Base-by-base conservation (phyloP, 2,797 vertebrate species). In the Syndactyla subalaris region DNA sequence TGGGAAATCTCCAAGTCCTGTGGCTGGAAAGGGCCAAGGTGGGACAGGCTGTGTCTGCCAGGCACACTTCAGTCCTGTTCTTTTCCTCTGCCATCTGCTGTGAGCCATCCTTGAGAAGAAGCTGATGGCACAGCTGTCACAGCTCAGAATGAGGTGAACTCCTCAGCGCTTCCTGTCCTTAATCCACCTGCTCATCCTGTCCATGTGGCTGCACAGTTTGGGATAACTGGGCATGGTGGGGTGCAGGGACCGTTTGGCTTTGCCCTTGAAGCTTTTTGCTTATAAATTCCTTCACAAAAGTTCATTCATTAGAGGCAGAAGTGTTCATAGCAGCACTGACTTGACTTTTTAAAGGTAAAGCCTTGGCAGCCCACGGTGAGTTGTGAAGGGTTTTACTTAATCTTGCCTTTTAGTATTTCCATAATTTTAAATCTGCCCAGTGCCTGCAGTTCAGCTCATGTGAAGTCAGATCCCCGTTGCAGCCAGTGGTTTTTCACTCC, bases 1-100 rank as follows among this genome's bases (percentile, higher is more conserved):
- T 1, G 0, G 41, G 55, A 36, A 59, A 38, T 46, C 6, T 2
- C 30, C 12, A 5, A 4, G 21, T 7, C 0, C 41, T 26, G 45
- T 12, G 17, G 14, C 45, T 80, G 68, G 54, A 58, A 32, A 32
- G 49, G 73, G 59, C 85, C 67, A 58, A 6, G 29, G 32, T 48
- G 48, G 45, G 49, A 48, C 48, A 54, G 38, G 30, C 48, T 1
- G 1, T 1, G 1, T 41, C 30, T 52, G 51, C 54, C 63, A 49
- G 52, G 34, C 54, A 9, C 7, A 4, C 27, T 36, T 41, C 0
- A 0, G 26, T 30, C 51, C 71, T 21, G 22, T 4, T 16, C 73
- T 45, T 51, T 51, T 86, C 34, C 68, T 46, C 26, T 54, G 34
- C 59, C 74, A 6, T 63, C 41, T 57, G 26, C 4, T 38, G n/a